Base-by-base conservation (phyloP, 2,113 vertebrate species). In the Hyperopisus bebe region DNA sequence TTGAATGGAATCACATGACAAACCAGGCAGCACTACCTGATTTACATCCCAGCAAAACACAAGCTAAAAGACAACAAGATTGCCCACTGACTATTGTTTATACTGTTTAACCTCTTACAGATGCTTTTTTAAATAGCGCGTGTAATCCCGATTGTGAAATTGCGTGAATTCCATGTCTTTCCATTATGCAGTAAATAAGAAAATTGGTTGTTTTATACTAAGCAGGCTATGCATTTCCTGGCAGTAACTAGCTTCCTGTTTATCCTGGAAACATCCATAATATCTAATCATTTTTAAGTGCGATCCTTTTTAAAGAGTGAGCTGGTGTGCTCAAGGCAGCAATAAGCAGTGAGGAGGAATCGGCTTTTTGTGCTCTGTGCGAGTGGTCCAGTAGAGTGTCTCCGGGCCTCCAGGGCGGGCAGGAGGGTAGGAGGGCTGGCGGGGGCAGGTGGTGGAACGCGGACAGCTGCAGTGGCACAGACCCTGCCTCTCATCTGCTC, bases 401-500 rank as follows among this genome's bases (percentile, higher is more conserved):
- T 0, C 24, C 8, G 42, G 48, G 51, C 86, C 15, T 87, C 83
- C 19, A 46, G 58, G 48, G 86, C 5, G 87, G 86, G 58, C 51
- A 88, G 46, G 1, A 44, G 19, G 44, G 47, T 86, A 92, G 88
- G 58, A 80, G 88, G 87, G 92, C 90, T 90, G 90, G 90, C 48
- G 90, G 92, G 90, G 91, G 90, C 94, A 95, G 95, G 95, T 95
- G 94, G 94, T 92, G 85, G 90, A 91, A 91, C 94, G 91, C 92
- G 94, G 94, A 94, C 94, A 96, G 93, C 94, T 95, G 94, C 94
- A 94, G 15, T 17, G 70, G 93, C 86, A 74, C 88, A 93, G 93
- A 91, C 94, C 94, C 93, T 92, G 90, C 92, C 93, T 88, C 94
- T 94, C 92, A 91, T 92, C 94, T 95, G 93, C 93, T 93, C 92